phyloP scores from a whole-genome alignment of 2,797 vertebrate genomes.

The Ciconia nigra region DNA sequence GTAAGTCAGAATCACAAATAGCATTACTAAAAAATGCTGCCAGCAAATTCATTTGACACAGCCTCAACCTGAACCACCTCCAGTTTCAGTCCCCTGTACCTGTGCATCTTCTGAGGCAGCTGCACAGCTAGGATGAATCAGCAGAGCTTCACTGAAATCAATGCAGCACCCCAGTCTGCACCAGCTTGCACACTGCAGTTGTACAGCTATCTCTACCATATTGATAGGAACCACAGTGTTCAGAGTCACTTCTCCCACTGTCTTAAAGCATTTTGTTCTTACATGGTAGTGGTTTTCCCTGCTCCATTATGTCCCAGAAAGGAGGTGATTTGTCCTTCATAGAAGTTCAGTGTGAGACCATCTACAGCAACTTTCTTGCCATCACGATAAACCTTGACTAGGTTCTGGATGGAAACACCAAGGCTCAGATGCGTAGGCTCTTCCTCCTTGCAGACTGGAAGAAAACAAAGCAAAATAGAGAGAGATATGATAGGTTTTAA shows the following conservation, averaged over 20 bases:
- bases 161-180: not conserved
- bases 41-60: not conserved
- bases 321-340: constrained; percentile 96
- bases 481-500: not conserved
- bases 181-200: not conserved
- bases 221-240: not conserved
- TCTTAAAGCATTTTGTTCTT: constrained; percentile 62
- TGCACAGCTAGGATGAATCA: not conserved
- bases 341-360: constrained; percentile 92
- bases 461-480: not conserved
- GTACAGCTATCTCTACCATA: not conserved
- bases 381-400: constrained; percentile 94
- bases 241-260: not conserved
- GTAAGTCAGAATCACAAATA: not conserved
- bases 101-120: not conserved
- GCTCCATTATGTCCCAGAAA: constrained; percentile 98
- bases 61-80: not conserved
- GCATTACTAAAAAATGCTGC: not conserved
- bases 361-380: constrained; percentile 96
- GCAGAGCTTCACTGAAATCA: not conserved
- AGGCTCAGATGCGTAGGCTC: constrained; percentile 90
- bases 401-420: constrained; percentile 94
- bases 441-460: constrained; percentile 89
- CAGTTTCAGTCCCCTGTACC: not conserved
- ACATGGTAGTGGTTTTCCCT: constrained; percentile 99